A percentile compares a stretch with the other conserved stretches of the same genome.
Evolutionary conservation across 2,888 invertebrate species (phyloP).

Genomic region (Chironomus tentans): DNA sequence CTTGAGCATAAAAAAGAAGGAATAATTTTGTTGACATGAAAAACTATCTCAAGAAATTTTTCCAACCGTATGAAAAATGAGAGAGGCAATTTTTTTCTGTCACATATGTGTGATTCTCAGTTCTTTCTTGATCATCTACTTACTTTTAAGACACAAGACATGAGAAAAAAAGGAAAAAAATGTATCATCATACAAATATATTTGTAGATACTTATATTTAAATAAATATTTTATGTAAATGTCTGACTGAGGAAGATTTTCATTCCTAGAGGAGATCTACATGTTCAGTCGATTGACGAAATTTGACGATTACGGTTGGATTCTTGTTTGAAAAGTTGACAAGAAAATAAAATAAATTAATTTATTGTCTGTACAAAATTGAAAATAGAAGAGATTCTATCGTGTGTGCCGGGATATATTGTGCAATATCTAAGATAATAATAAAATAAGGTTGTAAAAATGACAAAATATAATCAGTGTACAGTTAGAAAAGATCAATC

Average conservation of each 20-base stretch:
- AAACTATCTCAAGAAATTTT: background rate
- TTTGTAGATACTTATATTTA: too few relatives aligned
- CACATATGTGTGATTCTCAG: too few relatives aligned
- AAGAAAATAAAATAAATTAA: background rate
- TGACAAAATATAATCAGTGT: constrained; percentile 21
- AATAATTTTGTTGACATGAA: background rate
- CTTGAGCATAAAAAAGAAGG: background rate
- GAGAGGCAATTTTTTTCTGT: background rate
- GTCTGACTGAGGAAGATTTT: background rate
- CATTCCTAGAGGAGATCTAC: background rate
- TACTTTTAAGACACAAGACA: background rate
- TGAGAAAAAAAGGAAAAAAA: too few relatives aligned
- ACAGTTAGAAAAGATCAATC: background rate
- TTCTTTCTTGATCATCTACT: too few relatives aligned
- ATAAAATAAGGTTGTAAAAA: background rate
- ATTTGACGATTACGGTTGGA: constrained; percentile 8
- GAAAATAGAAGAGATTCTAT: background rate
- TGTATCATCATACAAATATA: constrained; percentile 1
- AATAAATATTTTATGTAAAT: background rate
- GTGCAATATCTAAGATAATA: background rate
- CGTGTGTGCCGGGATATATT: background rate
- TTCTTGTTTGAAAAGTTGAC: background rate
- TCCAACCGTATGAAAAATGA: background rate
- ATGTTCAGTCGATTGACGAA: constrained; percentile 3
- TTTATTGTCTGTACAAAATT: background rate